These are phyloP conservation scores for Actinia tenebrosa DNA, from an alignment of 64 coral and sea anemone species.

Conservation along the genomic window DNA sequence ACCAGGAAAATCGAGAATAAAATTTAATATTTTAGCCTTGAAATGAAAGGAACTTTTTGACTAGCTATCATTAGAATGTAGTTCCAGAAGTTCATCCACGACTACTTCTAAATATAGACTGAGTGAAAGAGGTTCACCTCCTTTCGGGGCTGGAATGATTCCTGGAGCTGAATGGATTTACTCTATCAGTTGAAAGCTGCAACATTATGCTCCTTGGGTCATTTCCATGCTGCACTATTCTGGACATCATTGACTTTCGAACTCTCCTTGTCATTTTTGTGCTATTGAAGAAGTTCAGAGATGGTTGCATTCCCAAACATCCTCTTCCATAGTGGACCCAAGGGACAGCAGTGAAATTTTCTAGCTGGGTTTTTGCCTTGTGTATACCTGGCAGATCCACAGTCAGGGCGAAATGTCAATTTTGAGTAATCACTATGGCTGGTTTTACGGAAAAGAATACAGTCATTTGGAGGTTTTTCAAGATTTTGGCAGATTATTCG, in stretches of 20 bases:
- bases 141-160: constrained; percentile 20
- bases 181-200: constrained; percentile 37
- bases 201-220: not conserved
- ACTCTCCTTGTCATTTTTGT: too few relatives aligned
- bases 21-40: not conserved
- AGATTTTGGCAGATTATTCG: constrained; percentile 20
- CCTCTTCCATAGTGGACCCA: constrained; percentile 34
- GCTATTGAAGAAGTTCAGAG: constrained; percentile 28
- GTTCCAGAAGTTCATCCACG: constrained; percentile 26
- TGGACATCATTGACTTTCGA: constrained; percentile 16
- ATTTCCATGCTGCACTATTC: not conserved
- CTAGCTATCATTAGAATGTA: constrained; percentile 22
- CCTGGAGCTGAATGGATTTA: constrained; percentile 44
- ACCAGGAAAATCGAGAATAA: constrained; percentile 23
- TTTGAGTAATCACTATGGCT: constrained; percentile 4
- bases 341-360: constrained; percentile 2
- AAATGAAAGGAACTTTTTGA: constrained; percentile 7
- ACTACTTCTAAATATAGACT: constrained; percentile 35
- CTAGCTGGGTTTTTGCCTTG: constrained; percentile 9
- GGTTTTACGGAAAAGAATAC: constrained; percentile 25
- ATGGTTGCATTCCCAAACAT: constrained; percentile 32
- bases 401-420: not conserved
- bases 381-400: constrained; percentile 24
- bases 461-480: constrained; percentile 26
- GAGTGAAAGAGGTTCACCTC: constrained; percentile 4